Conservation (phyloP, 1,140 invertebrate species). For the Planococcus citri region DNA sequence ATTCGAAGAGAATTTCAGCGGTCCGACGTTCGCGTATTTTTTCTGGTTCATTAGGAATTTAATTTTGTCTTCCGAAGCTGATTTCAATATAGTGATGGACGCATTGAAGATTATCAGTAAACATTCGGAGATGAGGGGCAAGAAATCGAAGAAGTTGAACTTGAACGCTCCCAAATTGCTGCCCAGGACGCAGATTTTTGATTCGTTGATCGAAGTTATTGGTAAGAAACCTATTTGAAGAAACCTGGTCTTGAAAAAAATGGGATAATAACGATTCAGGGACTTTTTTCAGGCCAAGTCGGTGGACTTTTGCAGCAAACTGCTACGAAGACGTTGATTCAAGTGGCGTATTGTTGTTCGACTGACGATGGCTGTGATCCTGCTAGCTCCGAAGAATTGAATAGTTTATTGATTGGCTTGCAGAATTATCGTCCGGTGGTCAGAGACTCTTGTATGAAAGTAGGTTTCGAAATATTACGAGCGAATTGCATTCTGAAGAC, state of each 20-base stretch:
- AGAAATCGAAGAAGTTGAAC: constrained; percentile 36
- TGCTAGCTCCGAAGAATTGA: constrained; percentile 56
- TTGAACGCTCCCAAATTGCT: constrained; percentile 58
- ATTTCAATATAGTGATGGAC: constrained; percentile 22
- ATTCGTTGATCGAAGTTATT: constrained; percentile 66
- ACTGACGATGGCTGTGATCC: constrained; percentile 46
- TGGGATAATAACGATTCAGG: background rate
- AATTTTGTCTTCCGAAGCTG: constrained; percentile 22
- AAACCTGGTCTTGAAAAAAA: background rate
- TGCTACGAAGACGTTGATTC: constrained; percentile 58
- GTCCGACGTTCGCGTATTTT: constrained; percentile 25
- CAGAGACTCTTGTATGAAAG: constrained; percentile 63
- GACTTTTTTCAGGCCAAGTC: constrained; percentile 40
- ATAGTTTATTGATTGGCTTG: constrained; percentile 59
- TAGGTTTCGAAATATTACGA: constrained; percentile 28
- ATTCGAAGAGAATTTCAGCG: constrained; percentile 15
- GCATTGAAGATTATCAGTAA: constrained; percentile 23
- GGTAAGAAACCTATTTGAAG: constrained; percentile 36
- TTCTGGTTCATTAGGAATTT: constrained; percentile 22
- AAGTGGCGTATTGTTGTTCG: constrained; percentile 56
- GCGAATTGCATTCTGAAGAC: too few species aligned
- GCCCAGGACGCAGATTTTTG: constrained; percentile 67
- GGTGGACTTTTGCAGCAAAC: constrained; percentile 56
- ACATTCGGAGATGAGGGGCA: constrained; percentile 21
- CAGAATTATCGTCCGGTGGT: constrained; percentile 56